phyloP scores from a whole-genome alignment of 2,113 vertebrate genomes.

The Epinephelus fuscoguttatus region DNA sequence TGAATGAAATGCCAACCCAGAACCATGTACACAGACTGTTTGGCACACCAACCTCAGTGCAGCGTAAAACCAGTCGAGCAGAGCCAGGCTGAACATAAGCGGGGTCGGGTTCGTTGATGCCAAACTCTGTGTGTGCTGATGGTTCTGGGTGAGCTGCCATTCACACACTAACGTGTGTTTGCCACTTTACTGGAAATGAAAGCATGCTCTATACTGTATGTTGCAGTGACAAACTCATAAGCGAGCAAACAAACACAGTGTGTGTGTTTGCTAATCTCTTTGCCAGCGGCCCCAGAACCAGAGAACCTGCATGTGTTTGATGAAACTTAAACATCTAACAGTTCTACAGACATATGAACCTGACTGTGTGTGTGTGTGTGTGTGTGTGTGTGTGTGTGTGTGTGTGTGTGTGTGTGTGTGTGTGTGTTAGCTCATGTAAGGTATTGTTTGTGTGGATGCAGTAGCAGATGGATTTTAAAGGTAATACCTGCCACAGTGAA shows the following conservation, averaged over 20 bases:
- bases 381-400: background rate
- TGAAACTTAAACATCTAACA: background rate
- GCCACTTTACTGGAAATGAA: background rate
- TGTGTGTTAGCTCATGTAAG: background rate
- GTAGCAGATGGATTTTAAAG: conserved; percentile 5
- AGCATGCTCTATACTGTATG: conserved; percentile 37
- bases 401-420: conserved; percentile 6
- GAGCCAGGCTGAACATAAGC: too few relatives aligned
- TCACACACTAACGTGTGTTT: background rate
- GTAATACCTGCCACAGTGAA: background rate
- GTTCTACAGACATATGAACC: background rate
- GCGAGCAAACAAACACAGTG: background rate
- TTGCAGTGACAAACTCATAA: background rate
- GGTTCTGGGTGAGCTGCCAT: conserved; percentile 49
- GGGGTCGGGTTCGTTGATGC: background rate
- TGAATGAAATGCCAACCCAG: conserved; percentile 30
- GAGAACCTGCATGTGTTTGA: conserved; percentile 33
- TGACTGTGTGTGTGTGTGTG: conserved; percentile 6
- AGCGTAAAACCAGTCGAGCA: background rate
- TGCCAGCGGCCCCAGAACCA: background rate
- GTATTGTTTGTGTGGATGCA: conserved; percentile 8
- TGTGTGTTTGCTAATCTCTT: conserved; percentile 25
- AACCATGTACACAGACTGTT: conserved; percentile 19
- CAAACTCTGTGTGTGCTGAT: conserved; percentile 19
- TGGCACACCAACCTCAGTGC: too few relatives aligned